A percentile compares a stretch with the other conserved stretches of the same genome.
Evolutionary conservation across 2,797 vertebrate genomes (phyloP).

Genomic region (Cryptoprocta ferox): DNA sequence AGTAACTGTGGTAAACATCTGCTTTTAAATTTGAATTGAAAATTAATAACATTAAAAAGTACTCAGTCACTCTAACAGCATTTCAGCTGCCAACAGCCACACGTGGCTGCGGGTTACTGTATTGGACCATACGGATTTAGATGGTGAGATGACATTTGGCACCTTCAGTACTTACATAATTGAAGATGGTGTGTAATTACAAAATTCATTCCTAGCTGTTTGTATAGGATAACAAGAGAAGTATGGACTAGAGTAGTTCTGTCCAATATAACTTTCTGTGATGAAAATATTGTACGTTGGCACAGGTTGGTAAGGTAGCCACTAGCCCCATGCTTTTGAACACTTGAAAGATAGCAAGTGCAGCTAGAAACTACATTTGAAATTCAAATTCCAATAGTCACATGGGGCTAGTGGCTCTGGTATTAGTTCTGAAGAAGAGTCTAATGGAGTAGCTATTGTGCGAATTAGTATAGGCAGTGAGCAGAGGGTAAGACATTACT

Average conservation of each 20-base stretch:
- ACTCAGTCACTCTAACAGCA: not conserved
- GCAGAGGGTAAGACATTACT: not conserved
- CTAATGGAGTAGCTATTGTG: not conserved
- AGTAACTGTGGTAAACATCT: not conserved
- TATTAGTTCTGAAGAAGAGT: not conserved
- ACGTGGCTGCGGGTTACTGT: not conserved
- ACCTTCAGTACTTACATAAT: not conserved
- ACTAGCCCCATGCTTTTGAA: not conserved
- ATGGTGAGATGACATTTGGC: not conserved
- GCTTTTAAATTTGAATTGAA: constrained; percentile 49
- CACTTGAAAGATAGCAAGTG: not conserved
- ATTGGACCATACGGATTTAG: not conserved
- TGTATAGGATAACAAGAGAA: not conserved
- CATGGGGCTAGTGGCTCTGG: not conserved
- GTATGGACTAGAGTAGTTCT: not conserved
- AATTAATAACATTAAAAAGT: constrained; percentile 30
- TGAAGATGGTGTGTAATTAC: not conserved
- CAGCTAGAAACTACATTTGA: not conserved
- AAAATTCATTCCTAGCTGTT: not conserved
- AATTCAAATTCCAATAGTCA: constrained; percentile 15
- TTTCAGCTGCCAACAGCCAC: not conserved
- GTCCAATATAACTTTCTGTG: not conserved
- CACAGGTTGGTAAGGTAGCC: not conserved
- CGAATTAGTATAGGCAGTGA: not conserved
- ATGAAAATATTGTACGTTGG: not conserved